Evolutionary conservation across 2,113 vertebrate species (phyloP).

Genomic region (Calonectris borealis): DNA sequence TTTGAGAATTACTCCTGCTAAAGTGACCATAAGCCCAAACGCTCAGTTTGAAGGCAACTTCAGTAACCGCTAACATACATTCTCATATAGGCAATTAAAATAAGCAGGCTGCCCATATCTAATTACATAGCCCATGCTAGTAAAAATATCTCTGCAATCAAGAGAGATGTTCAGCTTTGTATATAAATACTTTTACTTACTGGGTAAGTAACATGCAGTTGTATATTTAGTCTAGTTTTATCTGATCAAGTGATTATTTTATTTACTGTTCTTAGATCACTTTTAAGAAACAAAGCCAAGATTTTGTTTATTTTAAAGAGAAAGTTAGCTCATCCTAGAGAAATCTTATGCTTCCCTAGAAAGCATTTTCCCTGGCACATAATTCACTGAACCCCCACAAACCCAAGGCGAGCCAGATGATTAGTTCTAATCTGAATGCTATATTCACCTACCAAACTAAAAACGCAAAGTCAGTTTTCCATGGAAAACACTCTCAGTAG

Average conservation of each 20-base stretch:
- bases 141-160: constrained; percentile 19
- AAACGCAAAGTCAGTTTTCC: neutral
- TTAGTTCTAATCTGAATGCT: neutral
- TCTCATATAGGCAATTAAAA: constrained; percentile 5
- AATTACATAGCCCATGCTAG: neutral
- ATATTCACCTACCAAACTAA: neutral
- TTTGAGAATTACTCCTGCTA: neutral
- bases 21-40: neutral
- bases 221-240: constrained; percentile 39
- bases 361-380: neutral
- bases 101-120: neutral
- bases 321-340: neutral
- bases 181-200: constrained; percentile 16
- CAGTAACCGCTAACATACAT: neutral
- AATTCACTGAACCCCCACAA: neutral
- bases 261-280: neutral
- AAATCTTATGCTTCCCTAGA: neutral
- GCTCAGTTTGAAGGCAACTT: neutral
- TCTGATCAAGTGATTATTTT: constrained; percentile 17
- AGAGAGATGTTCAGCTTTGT: neutral
- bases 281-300: neutral
- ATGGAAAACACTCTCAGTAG: neutral
- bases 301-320: neutral
- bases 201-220: neutral
- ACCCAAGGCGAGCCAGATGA: neutral